These are phyloP conservation scores for Hirtodrosophila duncani DNA, from an alignment of 2,888 invertebrate genomes.

Conservation along the genomic window DNA sequence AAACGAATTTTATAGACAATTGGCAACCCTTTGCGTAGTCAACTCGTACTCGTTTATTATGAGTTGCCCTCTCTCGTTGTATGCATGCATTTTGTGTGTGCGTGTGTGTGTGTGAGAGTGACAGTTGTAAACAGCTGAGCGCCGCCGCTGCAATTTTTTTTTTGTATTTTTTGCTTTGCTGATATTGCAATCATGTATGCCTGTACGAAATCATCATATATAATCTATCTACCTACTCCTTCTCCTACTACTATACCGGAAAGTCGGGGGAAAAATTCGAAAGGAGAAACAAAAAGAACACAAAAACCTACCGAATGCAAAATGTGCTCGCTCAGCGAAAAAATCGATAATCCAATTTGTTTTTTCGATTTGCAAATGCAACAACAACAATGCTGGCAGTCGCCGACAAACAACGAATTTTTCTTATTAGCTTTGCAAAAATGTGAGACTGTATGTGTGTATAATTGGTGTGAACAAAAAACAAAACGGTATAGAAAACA, in stretches of 20 bases:
- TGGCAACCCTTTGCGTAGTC: slow-evolving; percentile 17
- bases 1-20: background rate
- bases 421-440: slow-evolving; percentile 18
- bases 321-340: slow-evolving; percentile 12
- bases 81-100: slow-evolving; percentile 3
- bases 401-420: slow-evolving; percentile 15
- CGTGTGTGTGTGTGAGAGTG: slow-evolving; percentile 31
- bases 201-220: no score
- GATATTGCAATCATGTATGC: no score
- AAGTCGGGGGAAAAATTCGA: no score
- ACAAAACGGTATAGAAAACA: background rate
- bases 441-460: slow-evolving; percentile 3
- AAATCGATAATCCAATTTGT: slow-evolving; percentile 34
- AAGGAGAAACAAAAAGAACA: slow-evolving; percentile 4
- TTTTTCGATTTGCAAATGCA: slow-evolving; percentile 24
- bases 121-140: slow-evolving; percentile 53
- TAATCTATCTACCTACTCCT: no score
- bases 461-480: slow-evolving; percentile 7
- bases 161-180: no score
- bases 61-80: slow-evolving; percentile 15
- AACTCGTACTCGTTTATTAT: slow-evolving; percentile 8
- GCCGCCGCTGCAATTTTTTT: slow-evolving; percentile 28
- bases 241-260: no score
- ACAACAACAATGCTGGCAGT: slow-evolving; percentile 27
- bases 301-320: slow-evolving; percentile 7